Base-by-base conservation (phyloP, 2,888 invertebrate genomes). In the Chrysotoxum bicinctum region DNA sequence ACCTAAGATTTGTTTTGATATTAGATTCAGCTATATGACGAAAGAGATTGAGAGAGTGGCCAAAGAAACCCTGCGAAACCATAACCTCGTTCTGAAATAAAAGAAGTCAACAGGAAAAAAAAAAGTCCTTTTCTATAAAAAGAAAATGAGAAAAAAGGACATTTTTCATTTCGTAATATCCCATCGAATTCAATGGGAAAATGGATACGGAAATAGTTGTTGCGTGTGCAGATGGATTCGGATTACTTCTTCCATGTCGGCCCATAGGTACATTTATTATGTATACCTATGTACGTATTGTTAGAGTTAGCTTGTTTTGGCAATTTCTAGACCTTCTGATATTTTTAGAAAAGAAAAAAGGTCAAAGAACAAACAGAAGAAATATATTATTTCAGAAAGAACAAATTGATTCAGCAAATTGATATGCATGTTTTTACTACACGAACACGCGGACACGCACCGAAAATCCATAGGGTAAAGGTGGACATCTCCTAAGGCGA, bases 1-100 rank as follows among this genome's bases (percentile, higher is more conserved):
- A 72, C 79, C 79, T 30, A 32, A 72, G 72, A 79, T 70, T 75
- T 79, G 70, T 84, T 79, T 84, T 84, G 64, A 72, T 72, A 84
- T 72, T 79, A 84, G 79, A 75, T 84, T 66, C 70, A 62, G 32
- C 32, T 52, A 72, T 75, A 56, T 37, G 50, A 66, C 50, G 23
- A 50, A 66, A 14, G 35, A 40, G 19, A 21, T 5, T n/a, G n/a
- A n/a, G n/a, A n/a, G n/a, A 32, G 5, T 19, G 12, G 12, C 19
- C 16, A 56, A 56, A 58, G 21, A 58, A 37, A 58, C 9, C n/a
- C n/a, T 35, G 62, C 8, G n/a, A 64, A 19, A 35, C 50, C 21
- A 21, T 37, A 58, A 78, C 68, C 45, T 62, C 56, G 56, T 16
- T 23, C 75, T 43, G 52, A 58, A 56, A 21, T 40, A 35, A 58